These are phyloP conservation scores for Capromys pilorides DNA, from an alignment of 2,797 vertebrate species.

Conservation along the genomic window DNA sequence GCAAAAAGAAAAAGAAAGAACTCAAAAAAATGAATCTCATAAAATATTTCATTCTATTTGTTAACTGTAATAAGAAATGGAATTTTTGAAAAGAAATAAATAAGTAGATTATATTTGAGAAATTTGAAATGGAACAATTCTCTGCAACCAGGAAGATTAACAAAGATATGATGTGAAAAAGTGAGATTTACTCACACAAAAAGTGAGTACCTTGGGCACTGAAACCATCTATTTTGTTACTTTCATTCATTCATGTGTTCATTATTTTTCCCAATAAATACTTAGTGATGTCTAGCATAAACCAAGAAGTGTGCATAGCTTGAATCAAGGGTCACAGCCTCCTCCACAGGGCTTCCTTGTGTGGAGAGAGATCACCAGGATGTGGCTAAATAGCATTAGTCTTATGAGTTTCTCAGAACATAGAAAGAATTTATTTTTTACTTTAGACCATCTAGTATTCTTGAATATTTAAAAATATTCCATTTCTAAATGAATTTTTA, in stretches of 20 bases:
- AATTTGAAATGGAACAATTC: neutral
- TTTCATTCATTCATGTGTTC: neutral
- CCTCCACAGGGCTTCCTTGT: neutral
- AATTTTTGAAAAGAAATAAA: neutral
- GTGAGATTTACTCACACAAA: no score
- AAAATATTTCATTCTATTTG: neutral
- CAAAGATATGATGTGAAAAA: neutral
- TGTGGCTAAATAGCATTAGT: neutral
- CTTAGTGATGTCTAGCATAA: neutral
- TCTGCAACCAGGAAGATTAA: neutral
- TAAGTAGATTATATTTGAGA: neutral
- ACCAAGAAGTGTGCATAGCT: neutral
- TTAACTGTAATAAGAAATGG: neutral
- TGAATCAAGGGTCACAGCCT: neutral
- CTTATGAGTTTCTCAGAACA: neutral
- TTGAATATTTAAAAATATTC: neutral
- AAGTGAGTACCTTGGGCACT: neutral
- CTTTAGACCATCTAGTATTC: neutral
- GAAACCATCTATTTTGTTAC: neutral
- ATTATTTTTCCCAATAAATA: neutral
- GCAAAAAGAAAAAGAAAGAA: neutral
- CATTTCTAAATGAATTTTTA: slow-evolving; percentile 27
- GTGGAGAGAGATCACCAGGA: neutral
- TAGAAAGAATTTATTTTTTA: neutral
- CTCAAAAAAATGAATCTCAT: neutral